Base-by-base conservation (phyloP, 1,140 invertebrate species). In the Himalopsyche phryganea region DNA sequence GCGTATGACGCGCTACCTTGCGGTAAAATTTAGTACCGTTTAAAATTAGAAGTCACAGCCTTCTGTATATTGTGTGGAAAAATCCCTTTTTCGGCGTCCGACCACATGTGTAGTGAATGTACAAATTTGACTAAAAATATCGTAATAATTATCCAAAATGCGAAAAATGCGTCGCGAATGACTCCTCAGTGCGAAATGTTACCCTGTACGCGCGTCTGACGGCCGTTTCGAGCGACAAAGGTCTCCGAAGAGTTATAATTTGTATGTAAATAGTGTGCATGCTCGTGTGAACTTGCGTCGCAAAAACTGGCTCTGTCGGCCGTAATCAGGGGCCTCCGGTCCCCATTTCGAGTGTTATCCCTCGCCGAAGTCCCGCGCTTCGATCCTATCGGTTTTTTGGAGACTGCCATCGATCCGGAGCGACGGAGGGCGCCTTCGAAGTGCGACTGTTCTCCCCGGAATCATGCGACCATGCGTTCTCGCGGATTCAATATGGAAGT, bases 41-140 rank as follows among this genome's bases (percentile, higher is more conserved):
- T 75, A 76, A 73, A 75, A 71, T 75, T 72, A 75, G 72, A 76
- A 75, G 73, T 74, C 72, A 74, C 67, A 72, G 72, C 69, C 72
- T 73, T 75, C 72, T 68, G 70, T 70, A 71, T 75, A 72, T 72
- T 73, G 70, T 71, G 74, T 71, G 73, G 74, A 77, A 77, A 77
- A 75, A 76, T 75, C 73, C 75, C 73, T 77, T 77, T 77, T 77
- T 77, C 74, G 75, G 75, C 75, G 75, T 76, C 74, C 75, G 74
- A 76, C 74, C 75, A 77, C 75, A 77, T 77, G 75, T 77, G 73
- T 74, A 72, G 71, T 71, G 72, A 64, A 72, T 75, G 74, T 73
- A 74, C 73, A 74, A 76, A 75, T 71, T 74, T 73, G 71, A 71
- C 67, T 71, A 72, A 69, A 71, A 65, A 50, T 45, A 36, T 5